Percentiles rank a stretch among this genome's conserved stretches.
Conservation (phyloP, 2,113 vertebrate species). For the Hypomesus transpacificus region DNA sequence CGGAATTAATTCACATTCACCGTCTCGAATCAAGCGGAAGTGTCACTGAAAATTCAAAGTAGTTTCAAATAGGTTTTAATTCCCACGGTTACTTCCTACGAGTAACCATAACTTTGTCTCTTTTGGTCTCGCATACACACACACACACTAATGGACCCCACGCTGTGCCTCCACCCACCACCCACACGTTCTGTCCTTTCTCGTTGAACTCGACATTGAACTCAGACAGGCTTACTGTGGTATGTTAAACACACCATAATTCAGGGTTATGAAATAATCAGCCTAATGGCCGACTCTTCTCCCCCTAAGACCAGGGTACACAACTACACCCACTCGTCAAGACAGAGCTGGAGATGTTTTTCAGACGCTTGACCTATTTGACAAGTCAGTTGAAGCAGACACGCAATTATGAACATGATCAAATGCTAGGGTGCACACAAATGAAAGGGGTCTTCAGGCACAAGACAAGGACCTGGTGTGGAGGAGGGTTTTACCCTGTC, state of each 20-base stretch:
- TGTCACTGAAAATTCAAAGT: too few relatives aligned
- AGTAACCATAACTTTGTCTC: neutral
- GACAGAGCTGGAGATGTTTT: conserved; percentile 1
- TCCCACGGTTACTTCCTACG: too few relatives aligned
- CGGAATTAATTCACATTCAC: too few relatives aligned
- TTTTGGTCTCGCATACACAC: neutral
- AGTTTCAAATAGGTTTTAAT: too few relatives aligned
- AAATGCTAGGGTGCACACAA: neutral
- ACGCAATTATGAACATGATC: neutral
- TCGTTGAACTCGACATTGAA: neutral
- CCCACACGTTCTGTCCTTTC: neutral
- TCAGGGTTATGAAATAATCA: conserved; percentile 18
- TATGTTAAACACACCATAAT: conserved; percentile 3
- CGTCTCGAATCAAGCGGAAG: too few relatives aligned
- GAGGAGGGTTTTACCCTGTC: too few relatives aligned
- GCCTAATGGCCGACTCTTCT: conserved; percentile 1
- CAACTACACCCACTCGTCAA: neutral
- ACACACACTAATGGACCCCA: neutral
- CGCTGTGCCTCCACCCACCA: neutral
- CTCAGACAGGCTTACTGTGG: conserved; percentile 1
- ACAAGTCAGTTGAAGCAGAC: conserved; percentile 1
- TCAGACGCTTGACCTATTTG: conserved; percentile 3
- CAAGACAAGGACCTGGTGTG: too few relatives aligned
- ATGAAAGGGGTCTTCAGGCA: neutral
- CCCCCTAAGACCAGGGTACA: neutral